Conservation (phyloP, 2,113 vertebrate genomes). For the Coregonus clupeaformis region DNA sequence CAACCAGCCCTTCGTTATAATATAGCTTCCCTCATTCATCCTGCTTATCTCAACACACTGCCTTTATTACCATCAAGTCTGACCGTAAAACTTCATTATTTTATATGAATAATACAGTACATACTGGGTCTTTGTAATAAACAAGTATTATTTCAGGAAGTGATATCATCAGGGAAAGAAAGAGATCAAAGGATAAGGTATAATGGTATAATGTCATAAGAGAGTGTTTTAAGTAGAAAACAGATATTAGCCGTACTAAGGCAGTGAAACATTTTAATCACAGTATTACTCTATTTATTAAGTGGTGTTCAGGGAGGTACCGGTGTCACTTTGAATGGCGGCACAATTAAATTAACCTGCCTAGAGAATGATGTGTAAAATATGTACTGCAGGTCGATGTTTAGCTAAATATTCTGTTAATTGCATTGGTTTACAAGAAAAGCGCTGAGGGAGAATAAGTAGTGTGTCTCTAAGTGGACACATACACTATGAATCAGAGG, state of each 20-base stretch:
- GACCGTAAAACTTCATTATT: no score
- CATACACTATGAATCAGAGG: no score
- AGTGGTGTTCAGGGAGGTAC: neutral
- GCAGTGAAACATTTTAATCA: neutral
- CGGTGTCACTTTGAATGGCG: neutral
- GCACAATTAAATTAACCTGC: slow-evolving; percentile 9
- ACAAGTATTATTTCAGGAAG: no score
- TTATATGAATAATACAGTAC: no score
- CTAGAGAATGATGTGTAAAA: slow-evolving; percentile 2
- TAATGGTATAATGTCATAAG: neutral
- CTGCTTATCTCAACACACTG: neutral
- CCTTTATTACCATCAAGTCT: no score
- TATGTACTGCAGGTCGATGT: slow-evolving; percentile 16
- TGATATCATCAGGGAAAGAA: neutral
- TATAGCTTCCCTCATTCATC: neutral
- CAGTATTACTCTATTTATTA: neutral
- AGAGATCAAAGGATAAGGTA: neutral
- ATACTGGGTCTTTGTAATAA: no score
- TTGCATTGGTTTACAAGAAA: slow-evolving; percentile 33
- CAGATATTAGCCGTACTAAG: neutral
- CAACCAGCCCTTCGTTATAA: slow-evolving; percentile 13
- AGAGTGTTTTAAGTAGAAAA: neutral
- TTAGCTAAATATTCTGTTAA: slow-evolving; percentile 28
- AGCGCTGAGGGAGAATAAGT: slow-evolving; percentile 43
- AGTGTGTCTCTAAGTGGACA: slow-evolving; percentile 29